Percentiles rank a stretch among this genome's conserved stretches.
Evolutionary conservation across 2,113 vertebrate genomes (phyloP).

Genomic region (Pollachius pollachius): DNA sequence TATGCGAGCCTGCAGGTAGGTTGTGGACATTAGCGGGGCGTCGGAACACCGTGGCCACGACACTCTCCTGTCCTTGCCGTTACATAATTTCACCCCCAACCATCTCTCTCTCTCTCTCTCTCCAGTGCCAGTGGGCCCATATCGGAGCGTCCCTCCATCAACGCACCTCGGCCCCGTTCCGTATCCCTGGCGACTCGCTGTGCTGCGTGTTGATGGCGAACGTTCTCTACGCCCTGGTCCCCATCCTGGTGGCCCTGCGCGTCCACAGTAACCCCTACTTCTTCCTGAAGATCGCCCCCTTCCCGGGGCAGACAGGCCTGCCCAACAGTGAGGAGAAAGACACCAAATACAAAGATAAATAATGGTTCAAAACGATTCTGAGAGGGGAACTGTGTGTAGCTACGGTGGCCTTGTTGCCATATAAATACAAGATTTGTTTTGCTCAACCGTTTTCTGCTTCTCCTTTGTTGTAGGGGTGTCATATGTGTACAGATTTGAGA

Average conservation of each 20-base stretch:
- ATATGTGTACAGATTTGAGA: too few relatives aligned
- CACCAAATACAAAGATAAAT: conserved; percentile 63
- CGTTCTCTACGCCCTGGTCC: conserved; percentile 69
- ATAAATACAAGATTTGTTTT: conserved; percentile 46
- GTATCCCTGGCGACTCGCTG: conserved; percentile 73
- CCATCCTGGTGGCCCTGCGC: conserved; percentile 76
- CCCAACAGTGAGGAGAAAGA: conserved; percentile 73
- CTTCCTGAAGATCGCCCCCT: conserved; percentile 61
- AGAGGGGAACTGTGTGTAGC: background rate
- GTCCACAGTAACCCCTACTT: conserved; percentile 75
- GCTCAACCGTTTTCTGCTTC: conserved; percentile 10
- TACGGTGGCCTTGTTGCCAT: background rate
- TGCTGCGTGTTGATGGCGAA: conserved; percentile 74
- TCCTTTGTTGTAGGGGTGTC: conserved; percentile 11
- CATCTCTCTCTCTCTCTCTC: background rate
- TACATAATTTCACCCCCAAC: background rate
- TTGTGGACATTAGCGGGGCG: too few relatives aligned
- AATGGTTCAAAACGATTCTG: conserved; percentile 16
- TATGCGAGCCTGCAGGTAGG: too few relatives aligned
- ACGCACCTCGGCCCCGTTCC: conserved; percentile 80
- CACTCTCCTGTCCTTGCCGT: too few relatives aligned
- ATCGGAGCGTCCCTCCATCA: conserved; percentile 80
- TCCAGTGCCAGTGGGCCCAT: conserved; percentile 86
- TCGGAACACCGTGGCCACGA: too few relatives aligned
- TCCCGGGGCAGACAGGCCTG: conserved; percentile 60